Base-by-base conservation (phyloP, 2,797 vertebrate species). In the Cryptoprocta ferox region DNA sequence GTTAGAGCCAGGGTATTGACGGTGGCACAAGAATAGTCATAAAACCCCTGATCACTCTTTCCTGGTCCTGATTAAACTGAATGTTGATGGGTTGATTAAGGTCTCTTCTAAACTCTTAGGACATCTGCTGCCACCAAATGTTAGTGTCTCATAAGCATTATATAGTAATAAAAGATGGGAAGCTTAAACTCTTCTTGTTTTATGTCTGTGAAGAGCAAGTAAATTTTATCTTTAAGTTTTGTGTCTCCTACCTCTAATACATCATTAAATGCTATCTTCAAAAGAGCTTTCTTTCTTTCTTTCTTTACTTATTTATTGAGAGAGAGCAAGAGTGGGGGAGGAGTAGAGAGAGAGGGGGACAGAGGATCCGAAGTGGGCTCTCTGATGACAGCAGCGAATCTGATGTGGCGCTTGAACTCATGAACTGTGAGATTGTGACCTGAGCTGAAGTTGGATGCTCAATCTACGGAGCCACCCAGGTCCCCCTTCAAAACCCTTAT, bases 121-220 rank as follows among this genome's bases (percentile, higher is more conserved):
- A 91, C 48, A 48, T 94, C 95, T 94, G 93, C 56, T 96, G 30
- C 50, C 56, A 86, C 86, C 82, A 89, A 83, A 75, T 71, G 75
- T 92, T 79, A 65, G 76, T 70, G 82, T 73, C 96, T 85, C 61
- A 30, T 81, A 73, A 73, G 70, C 81, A 85, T 90, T 66, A 42
- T 2, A 16, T 63, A 35, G 76, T 75, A 56, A 90, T 50, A 68
- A 63, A 63, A 65, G 84, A 53, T 1, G 19, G 93, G 81, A 42
- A 93, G 45, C 32, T 65, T 53, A 65, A 85, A 59, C 78, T 91
- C 80, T 89, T 94, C 79, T 80, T 76, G 65, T 88, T 97, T 97
- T 82, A 53, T 75, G 5, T 70, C 75, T 59, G n/a, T 59, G 83
- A 94, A 93, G 70, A 95, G 42, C 59, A 88, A 65, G 78, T 18